A percentile compares a stretch with the other conserved stretches of the same genome.
These are phyloP conservation scores for Elysia crispata DNA, from an alignment of 2,888 invertebrate genomes.

Conservation along the genomic window DNA sequence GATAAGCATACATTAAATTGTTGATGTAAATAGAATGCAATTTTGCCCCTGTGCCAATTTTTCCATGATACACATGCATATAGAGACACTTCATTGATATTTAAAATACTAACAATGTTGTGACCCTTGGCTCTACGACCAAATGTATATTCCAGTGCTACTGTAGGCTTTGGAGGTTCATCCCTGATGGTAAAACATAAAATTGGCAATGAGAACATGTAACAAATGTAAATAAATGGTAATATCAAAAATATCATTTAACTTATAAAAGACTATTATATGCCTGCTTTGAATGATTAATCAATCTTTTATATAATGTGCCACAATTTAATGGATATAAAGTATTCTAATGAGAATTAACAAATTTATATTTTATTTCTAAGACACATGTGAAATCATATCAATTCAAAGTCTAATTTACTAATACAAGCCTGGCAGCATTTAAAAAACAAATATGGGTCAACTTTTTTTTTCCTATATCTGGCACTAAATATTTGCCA, in stretches of 20 bases:
- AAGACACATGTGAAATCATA: conserved; percentile 25
- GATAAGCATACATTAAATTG: background rate
- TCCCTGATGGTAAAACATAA: conserved; percentile 76
- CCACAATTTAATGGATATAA: too few relatives aligned
- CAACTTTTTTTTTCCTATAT: background rate
- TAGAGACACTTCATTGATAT: too few relatives aligned
- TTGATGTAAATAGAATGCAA: background rate
- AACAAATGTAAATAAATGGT: too few relatives aligned
- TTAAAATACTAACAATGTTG: conserved; percentile 75
- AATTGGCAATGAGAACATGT: background rate
- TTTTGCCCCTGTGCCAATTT: too few relatives aligned
- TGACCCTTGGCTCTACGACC: conserved; percentile 81
- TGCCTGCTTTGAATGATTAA: background rate
- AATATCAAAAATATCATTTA: background rate
- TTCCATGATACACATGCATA: too few relatives aligned
- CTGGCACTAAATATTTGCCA: too few relatives aligned
- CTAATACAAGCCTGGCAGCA: background rate
- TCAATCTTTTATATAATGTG: too few relatives aligned
- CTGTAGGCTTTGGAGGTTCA: conserved; percentile 86
- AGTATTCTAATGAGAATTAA: too few relatives aligned
- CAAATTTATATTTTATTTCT: background rate
- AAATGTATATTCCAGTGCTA: conserved; percentile 91
- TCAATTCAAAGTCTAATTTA: conserved; percentile 7
- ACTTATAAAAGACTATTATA: background rate
- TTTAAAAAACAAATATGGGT: background rate